Conservation (phyloP, 1,140 invertebrate genomes). For the Eubasilissa regina region DNA sequence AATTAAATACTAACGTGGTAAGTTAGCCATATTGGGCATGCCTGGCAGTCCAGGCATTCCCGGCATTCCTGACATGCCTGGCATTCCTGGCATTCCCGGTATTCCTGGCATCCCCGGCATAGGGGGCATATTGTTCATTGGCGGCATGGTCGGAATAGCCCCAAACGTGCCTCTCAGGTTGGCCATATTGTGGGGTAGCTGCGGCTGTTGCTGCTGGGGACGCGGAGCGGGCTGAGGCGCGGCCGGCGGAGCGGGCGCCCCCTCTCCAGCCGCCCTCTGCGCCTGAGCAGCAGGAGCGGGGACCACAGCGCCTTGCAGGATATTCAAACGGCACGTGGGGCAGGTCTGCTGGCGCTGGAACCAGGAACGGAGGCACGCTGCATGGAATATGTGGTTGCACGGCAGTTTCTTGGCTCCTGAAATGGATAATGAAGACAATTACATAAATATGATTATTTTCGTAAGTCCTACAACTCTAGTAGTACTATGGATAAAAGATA, state of each 20-base stretch:
- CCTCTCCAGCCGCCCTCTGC: slow-evolving; percentile 64
- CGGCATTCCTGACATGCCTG: not conserved
- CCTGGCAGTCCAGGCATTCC: not conserved
- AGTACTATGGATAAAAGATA: too few species aligned
- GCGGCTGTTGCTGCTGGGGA: slow-evolving; percentile 45
- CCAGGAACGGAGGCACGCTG: slow-evolving; percentile 98
- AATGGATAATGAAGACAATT: slow-evolving; percentile 15
- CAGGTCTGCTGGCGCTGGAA: slow-evolving; percentile 99
- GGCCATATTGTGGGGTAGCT: slow-evolving; percentile 6
- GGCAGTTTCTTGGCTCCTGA: slow-evolving; percentile 96
- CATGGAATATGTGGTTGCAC: slow-evolving; percentile 99
- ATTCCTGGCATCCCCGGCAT: slow-evolving; percentile 38
- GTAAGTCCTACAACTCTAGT: too few species aligned
- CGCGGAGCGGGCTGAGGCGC: slow-evolving; percentile 42
- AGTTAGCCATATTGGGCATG: slow-evolving; percentile 35
- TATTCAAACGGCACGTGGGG: slow-evolving; percentile 98
- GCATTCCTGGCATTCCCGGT: slow-evolving; percentile 13
- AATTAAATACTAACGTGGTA: slow-evolving; percentile 24
- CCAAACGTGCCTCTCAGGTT: not conserved
- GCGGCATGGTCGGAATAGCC: slow-evolving; percentile 4
- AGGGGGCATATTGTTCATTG: not conserved
- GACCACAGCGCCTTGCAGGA: slow-evolving; percentile 80
- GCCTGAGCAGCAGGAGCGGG: slow-evolving; percentile 61
- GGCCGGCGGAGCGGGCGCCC: slow-evolving; percentile 64
- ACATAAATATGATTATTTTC: not conserved